Conservation (phyloP, 2,797 vertebrate genomes). For the Neosilurus mollespiculum region DNA sequence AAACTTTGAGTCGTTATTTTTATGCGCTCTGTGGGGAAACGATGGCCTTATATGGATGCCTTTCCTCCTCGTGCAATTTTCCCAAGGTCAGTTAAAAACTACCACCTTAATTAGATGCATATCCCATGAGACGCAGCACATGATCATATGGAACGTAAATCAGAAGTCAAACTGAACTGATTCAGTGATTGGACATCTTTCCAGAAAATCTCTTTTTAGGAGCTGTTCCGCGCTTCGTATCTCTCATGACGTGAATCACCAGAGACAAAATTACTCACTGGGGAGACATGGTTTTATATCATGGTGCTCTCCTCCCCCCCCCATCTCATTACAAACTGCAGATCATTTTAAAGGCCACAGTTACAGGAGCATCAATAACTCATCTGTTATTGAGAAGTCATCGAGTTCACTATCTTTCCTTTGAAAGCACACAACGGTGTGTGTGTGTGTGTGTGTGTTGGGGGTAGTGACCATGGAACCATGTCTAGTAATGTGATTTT, state of each 20-base stretch:
- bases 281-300: not conserved
- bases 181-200: constrained; percentile 19
- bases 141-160: constrained; percentile 21
- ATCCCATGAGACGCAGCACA: constrained; percentile 37
- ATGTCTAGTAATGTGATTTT: constrained; percentile 25
- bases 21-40: constrained; percentile 52
- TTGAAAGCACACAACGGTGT: not conserved
- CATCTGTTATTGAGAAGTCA: not conserved
- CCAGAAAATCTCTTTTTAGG: constrained; percentile 17
- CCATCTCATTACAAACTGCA: constrained; percentile 2
- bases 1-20: constrained; percentile 57
- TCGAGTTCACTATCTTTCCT: not conserved
- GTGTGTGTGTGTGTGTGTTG: not conserved
- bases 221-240: not conserved
- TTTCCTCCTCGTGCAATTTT: constrained; percentile 32
- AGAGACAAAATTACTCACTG: constrained; percentile 32
- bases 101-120: constrained; percentile 48
- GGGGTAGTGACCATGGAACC: not conserved
- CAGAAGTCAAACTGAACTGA: constrained; percentile 14
- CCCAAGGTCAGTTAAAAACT: constrained; percentile 56
- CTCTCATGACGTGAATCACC: not conserved
- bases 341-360: not conserved
- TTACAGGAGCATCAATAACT: not conserved
- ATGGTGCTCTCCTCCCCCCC: not conserved
- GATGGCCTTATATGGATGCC: constrained; percentile 37